Percentiles rank a stretch among this genome's conserved stretches.
Conservation (phyloP, 2,888 invertebrate genomes). For the Dugesia japonica region DNA sequence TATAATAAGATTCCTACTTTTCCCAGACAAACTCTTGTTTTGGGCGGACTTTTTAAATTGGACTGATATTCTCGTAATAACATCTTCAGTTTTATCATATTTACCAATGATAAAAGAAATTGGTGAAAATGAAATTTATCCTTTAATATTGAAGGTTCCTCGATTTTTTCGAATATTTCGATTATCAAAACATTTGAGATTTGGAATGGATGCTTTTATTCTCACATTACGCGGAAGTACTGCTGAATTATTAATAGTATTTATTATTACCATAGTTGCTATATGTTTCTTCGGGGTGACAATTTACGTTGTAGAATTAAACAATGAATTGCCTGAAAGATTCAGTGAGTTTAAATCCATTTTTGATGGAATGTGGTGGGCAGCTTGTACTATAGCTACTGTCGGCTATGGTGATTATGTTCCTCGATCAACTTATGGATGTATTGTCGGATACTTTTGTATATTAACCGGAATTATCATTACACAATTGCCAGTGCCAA, state of each 20-base stretch:
- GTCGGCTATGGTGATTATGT: not conserved
- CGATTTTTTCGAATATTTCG: not conserved
- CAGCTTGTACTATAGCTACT: not conserved
- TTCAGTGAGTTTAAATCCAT: not conserved
- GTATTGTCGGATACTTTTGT: not conserved
- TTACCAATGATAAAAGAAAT: not conserved
- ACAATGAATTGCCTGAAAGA: not conserved
- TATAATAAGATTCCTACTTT: not conserved
- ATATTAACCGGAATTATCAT: not conserved
- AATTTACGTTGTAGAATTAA: not conserved
- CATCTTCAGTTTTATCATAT: not conserved
- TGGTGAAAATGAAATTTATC: not conserved
- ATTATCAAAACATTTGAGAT: not conserved
- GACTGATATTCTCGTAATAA: not conserved
- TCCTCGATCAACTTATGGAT: not conserved
- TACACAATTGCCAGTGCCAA: slow-evolving; percentile 8
- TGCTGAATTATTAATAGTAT: not conserved
- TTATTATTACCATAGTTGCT: not conserved
- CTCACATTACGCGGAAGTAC: not conserved
- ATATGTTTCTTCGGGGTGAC: not conserved
- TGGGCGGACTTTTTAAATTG: not conserved
- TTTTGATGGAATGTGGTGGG: not conserved
- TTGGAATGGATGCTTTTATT: slow-evolving; percentile 5
- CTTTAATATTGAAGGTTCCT: not conserved
- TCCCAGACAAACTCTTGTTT: not conserved